Percentiles rank a stretch among this genome's conserved stretches.
Evolutionary conservation across 2,113 vertebrate genomes (phyloP).

Genomic region (Alexandromys fortis): DNA sequence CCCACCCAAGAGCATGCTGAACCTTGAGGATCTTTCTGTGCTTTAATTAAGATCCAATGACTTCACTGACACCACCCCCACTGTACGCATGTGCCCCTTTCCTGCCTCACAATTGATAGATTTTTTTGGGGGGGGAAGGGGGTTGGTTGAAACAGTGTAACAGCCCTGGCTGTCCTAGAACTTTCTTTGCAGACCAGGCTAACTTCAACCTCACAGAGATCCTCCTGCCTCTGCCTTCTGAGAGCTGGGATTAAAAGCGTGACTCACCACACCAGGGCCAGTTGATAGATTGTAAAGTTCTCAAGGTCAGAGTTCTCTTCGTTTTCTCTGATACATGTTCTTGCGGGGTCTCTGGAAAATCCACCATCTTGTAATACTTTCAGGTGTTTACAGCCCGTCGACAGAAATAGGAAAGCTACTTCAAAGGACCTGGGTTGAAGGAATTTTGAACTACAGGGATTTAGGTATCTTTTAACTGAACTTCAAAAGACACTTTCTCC

Average conservation of each 20-base stretch:
- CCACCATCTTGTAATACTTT: not conserved
- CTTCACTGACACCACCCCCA: not conserved
- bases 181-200: not conserved
- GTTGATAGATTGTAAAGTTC: conserved; percentile 15
- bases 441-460: not conserved
- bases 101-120: not conserved
- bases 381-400: not conserved
- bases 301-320: conserved; percentile 14
- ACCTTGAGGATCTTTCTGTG: not conserved
- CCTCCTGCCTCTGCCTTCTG: not conserved
- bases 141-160: not conserved
- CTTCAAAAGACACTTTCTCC: conserved; percentile 53
- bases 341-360: not conserved
- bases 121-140: not conserved
- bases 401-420: not conserved
- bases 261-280: not conserved
- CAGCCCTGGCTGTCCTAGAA: not conserved
- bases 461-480: conserved; percentile 3
- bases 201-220: not conserved
- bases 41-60: not conserved
- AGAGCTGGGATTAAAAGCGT: not conserved
- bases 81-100: not conserved
- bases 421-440: not conserved
- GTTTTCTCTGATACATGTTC: conserved; percentile 47
- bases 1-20: not conserved